phyloP scores from a whole-genome alignment of 2,888 invertebrate species.

The Bombyx huttoni region DNA sequence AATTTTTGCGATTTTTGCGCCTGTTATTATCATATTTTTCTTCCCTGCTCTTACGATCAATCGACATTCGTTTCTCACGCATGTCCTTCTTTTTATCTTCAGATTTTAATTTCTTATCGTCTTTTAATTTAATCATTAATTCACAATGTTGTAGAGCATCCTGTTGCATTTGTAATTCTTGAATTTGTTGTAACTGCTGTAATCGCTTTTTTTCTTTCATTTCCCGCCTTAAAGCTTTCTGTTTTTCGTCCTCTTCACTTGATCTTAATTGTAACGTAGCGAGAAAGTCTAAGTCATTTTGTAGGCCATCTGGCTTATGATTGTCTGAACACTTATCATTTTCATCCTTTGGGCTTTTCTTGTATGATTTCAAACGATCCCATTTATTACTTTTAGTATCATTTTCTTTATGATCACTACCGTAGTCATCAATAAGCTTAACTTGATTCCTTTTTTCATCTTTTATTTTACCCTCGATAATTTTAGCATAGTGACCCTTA shows the following conservation, averaged over 20 bases:
- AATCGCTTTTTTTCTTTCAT: slow-evolving; percentile 71
- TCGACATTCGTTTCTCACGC: slow-evolving; percentile 63
- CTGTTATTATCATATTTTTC: slow-evolving; percentile 52
- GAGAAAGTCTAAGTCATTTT: slow-evolving; percentile 73
- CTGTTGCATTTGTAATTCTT: slow-evolving; percentile 64
- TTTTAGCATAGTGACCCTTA: slow-evolving; percentile 71
- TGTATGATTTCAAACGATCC: slow-evolving; percentile 36
- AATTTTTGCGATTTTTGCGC: slow-evolving; percentile 54
- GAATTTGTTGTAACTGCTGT: slow-evolving; percentile 63
- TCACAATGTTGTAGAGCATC: slow-evolving; percentile 56
- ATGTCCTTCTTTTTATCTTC: slow-evolving; percentile 62
- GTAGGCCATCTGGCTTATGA: slow-evolving; percentile 35
- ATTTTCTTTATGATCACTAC: slow-evolving; percentile 43
- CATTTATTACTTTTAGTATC: slow-evolving; percentile 27
- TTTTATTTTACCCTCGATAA: slow-evolving; percentile 73
- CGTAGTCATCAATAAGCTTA: slow-evolving; percentile 52
- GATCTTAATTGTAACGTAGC: slow-evolving; percentile 72
- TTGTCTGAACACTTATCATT: slow-evolving; percentile 31
- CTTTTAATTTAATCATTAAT: slow-evolving; percentile 44
- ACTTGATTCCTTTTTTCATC: slow-evolving; percentile 73
- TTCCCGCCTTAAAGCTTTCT: slow-evolving; percentile 67
- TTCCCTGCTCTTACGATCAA: slow-evolving; percentile 65
- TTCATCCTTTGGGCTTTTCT: slow-evolving; percentile 36
- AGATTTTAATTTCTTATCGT: slow-evolving; percentile 49
- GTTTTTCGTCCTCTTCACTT: slow-evolving; percentile 73